Percentiles rank a stretch among this genome's conserved stretches.
These are phyloP conservation scores for Etheostoma perlongum DNA, from an alignment of 2,797 vertebrate genomes.

Conservation along the genomic window DNA sequence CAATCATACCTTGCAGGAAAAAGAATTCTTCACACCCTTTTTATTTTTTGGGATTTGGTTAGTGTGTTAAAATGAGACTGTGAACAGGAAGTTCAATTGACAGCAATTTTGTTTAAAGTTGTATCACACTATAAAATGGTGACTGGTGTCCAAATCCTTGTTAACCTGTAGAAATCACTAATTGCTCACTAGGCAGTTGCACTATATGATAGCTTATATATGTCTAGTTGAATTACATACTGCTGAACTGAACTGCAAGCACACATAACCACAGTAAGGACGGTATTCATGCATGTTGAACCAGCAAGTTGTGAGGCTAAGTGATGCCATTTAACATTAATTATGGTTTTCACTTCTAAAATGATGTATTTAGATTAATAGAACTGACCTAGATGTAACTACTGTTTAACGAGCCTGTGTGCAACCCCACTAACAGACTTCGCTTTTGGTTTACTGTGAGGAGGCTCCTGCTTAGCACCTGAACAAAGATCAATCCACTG, in stretches of 20 bases:
- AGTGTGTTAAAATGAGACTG: background rate
- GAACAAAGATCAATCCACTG: conserved; percentile 14
- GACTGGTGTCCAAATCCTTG: background rate
- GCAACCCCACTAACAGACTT: background rate
- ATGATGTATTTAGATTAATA: background rate
- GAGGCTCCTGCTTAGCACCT: conserved; percentile 1
- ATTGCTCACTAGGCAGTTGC: background rate
- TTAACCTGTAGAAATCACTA: background rate
- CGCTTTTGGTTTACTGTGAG: background rate
- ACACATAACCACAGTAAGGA: background rate
- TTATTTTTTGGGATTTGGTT: background rate
- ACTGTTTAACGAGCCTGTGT: background rate
- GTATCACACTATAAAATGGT: background rate
- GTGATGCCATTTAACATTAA: background rate
- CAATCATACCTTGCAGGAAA: background rate
- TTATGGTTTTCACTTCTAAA: background rate
- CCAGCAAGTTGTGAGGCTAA: no score
- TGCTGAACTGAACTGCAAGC: background rate
- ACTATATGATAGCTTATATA: background rate
- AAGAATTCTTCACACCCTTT: background rate
- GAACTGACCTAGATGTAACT: background rate
- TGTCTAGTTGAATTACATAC: background rate
- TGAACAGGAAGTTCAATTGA: background rate
- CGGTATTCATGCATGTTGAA: background rate
- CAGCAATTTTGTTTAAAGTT: background rate